Evolutionary conservation across 2,888 invertebrate species (phyloP).

Genomic region (Notodonta dromedarius): DNA sequence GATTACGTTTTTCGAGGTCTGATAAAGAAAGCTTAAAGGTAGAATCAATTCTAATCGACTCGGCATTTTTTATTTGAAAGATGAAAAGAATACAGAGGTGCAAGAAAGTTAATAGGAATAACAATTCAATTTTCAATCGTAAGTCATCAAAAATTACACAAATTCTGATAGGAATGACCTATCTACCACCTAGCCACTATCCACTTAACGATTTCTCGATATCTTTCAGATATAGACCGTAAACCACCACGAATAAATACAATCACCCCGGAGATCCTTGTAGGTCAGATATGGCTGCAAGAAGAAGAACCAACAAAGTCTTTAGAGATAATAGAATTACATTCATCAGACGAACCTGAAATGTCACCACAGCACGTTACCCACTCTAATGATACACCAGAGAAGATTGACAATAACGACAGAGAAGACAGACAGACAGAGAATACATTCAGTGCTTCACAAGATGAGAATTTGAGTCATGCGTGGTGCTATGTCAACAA

Average conservation of each 20-base stretch:
- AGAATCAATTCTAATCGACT: not conserved
- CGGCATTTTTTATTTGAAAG: slow-evolving; percentile 10
- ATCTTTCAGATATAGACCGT: slow-evolving; percentile 41
- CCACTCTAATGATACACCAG: slow-evolving; percentile 14
- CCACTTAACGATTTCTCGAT: not conserved
- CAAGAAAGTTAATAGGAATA: slow-evolving; percentile 45
- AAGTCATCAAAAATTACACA: slow-evolving; percentile 19
- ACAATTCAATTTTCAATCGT: slow-evolving; percentile 33
- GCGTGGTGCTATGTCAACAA: slow-evolving; percentile 47
- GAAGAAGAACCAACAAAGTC: slow-evolving; percentile 39
- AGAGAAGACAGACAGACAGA: too few relatives aligned
- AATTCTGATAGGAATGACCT: too few relatives aligned
- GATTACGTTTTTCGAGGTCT: too few relatives aligned
- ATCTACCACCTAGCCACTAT: too few relatives aligned
- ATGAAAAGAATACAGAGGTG: slow-evolving; percentile 42
- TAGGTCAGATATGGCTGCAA: slow-evolving; percentile 51
- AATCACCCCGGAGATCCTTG: slow-evolving; percentile 42
- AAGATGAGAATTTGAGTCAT: slow-evolving; percentile 29
- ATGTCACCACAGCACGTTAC: slow-evolving; percentile 28
- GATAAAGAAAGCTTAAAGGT: too few relatives aligned
- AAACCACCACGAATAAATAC: slow-evolving; percentile 33
- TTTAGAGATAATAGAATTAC: slow-evolving; percentile 66
- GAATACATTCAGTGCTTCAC: not conserved
- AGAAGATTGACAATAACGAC: slow-evolving; percentile 8
- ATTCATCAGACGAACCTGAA: slow-evolving; percentile 46